phyloP scores from a whole-genome alignment of 2,797 vertebrate genomes.

The Hyperoplus lanceolatus region DNA sequence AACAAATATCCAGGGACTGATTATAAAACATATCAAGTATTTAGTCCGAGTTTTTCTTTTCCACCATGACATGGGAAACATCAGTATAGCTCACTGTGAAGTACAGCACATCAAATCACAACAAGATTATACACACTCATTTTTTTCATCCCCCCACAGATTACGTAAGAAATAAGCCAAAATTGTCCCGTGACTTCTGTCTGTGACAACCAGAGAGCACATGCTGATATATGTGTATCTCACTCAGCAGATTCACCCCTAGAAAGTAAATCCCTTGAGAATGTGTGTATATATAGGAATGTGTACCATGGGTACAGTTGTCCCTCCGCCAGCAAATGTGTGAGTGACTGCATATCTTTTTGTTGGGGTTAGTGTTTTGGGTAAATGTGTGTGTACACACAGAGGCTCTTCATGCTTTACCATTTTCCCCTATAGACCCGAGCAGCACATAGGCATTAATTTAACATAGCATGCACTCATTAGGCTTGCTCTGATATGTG shows the following conservation, averaged over 20 bases:
- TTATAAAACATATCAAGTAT: constrained; percentile 4
- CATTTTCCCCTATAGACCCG: constrained; percentile 40
- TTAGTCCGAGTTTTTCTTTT: constrained; percentile 15
- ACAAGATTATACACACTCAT: constrained; percentile 30
- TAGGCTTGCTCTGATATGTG: constrained; percentile 47
- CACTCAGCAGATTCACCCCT: constrained; percentile 69
- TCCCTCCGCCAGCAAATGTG: constrained; percentile 44
- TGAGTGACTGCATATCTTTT: constrained; percentile 35
- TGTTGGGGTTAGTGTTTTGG: constrained; percentile 36
- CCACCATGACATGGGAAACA: constrained; percentile 11
- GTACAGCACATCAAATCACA: constrained; percentile 16
- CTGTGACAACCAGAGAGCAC: constrained; percentile 60
- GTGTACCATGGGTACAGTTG: constrained; percentile 44
- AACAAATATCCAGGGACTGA: constrained; percentile 26
- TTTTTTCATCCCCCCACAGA: constrained; percentile 48
- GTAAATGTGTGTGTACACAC: constrained; percentile 35
- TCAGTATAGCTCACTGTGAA: constrained; percentile 10
- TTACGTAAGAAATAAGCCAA: constrained; percentile 59
- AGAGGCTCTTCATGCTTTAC: constrained; percentile 53
- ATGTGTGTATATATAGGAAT: constrained; percentile 62
- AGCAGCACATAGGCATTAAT: constrained; percentile 50
- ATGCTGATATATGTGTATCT: constrained; percentile 67
- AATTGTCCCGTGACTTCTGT: constrained; percentile 50
- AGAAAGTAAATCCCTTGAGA: constrained; percentile 65
- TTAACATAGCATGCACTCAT: constrained; percentile 52